Evolutionary conservation across 2,888 invertebrate genomes (phyloP).

Genomic region (Polyploca ridens): DNA sequence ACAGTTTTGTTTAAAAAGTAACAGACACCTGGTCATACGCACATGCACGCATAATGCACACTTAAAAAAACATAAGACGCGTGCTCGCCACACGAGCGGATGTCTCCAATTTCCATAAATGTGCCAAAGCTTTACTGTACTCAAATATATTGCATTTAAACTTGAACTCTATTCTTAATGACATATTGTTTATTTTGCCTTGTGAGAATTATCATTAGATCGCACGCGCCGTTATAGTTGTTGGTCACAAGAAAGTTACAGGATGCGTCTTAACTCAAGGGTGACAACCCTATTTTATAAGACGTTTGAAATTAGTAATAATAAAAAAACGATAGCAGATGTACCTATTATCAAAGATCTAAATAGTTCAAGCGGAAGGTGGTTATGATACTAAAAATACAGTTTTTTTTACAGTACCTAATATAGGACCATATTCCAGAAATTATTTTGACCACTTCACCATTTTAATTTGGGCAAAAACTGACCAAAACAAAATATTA

Average conservation of each 20-base stretch:
- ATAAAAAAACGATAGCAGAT: slow-evolving; percentile 28
- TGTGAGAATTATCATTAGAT: slow-evolving; percentile 21
- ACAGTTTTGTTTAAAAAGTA: slow-evolving; percentile 38
- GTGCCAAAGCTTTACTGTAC: slow-evolving; percentile 23
- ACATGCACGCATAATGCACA: slow-evolving; percentile 56
- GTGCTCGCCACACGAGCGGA: slow-evolving; percentile 78
- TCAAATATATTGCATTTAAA: slow-evolving; percentile 15
- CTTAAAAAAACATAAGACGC: slow-evolving; percentile 56
- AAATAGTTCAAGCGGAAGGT: not conserved
- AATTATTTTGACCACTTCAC: too few relatives aligned
- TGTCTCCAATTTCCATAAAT: slow-evolving; percentile 70
- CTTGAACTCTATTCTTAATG: slow-evolving; percentile 26
- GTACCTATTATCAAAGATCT: slow-evolving; percentile 27
- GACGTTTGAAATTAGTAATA: slow-evolving; percentile 45
- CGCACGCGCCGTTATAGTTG: slow-evolving; percentile 65
- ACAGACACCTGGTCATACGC: slow-evolving; percentile 54
- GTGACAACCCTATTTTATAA: slow-evolving; percentile 62
- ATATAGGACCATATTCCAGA: too few relatives aligned
- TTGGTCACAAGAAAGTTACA: slow-evolving; percentile 61
- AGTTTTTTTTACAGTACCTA: too few relatives aligned
- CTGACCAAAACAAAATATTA: too few relatives aligned
- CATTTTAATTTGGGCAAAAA: too few relatives aligned
- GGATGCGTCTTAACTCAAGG: slow-evolving; percentile 68
- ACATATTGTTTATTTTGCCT: slow-evolving; percentile 23
- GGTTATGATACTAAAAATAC: not conserved